Evolutionary conservation across 2,797 vertebrate species (phyloP).

Genomic region (Cyclura pinguis): DNA sequence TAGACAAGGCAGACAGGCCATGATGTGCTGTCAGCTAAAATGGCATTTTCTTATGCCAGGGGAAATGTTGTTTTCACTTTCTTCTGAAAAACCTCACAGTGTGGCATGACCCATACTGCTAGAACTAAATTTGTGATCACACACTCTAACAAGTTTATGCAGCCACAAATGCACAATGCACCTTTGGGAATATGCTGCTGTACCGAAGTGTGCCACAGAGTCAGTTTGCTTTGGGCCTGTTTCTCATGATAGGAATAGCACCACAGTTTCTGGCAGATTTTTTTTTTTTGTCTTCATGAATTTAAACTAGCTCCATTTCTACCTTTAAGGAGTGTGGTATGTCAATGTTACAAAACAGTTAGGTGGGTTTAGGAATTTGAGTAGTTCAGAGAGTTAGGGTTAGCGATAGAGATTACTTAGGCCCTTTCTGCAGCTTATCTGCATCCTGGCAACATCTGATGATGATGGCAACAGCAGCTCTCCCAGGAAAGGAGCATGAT

Average conservation of each 20-base stretch:
- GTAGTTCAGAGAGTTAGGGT: too few relatives aligned
- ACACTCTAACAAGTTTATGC: slow-evolving; percentile 50
- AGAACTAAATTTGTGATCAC: slow-evolving; percentile 47
- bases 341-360: too few relatives aligned
- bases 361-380: too few relatives aligned
- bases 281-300: neutral
- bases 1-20: slow-evolving; percentile 53
- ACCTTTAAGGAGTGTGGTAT: neutral
- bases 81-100: slow-evolving; percentile 43
- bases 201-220: neutral
- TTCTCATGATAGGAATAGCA: neutral
- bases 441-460: too few relatives aligned
- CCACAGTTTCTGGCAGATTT: neutral
- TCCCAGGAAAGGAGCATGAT: too few relatives aligned
- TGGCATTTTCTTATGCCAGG: slow-evolving; percentile 36
- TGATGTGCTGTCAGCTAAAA: slow-evolving; percentile 59
- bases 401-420: too few relatives aligned
- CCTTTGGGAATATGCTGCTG: neutral
- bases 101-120: slow-evolving; percentile 45
- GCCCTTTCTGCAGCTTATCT: too few relatives aligned
- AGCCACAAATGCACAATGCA: slow-evolving; percentile 37
- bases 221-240: slow-evolving; percentile 5
- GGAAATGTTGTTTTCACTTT: slow-evolving; percentile 46
- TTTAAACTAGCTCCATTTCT: neutral
- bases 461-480: too few relatives aligned